A percentile compares a stretch with the other conserved stretches of the same genome.
These are phyloP conservation scores for Macaria notata DNA, from an alignment of 2,888 invertebrate species.

Conservation along the genomic window DNA sequence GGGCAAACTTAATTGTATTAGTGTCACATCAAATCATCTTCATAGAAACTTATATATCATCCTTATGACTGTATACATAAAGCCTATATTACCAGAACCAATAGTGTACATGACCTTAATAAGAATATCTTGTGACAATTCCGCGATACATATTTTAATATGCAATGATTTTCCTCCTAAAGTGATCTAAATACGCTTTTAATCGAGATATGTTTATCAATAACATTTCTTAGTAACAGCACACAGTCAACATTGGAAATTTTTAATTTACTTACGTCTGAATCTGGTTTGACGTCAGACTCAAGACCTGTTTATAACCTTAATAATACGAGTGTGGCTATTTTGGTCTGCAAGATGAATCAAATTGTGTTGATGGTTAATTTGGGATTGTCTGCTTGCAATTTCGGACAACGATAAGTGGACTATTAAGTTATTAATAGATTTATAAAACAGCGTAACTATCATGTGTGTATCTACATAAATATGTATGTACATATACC, in stretches of 20 bases:
- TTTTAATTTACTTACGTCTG: not conserved
- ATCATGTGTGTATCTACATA: no score
- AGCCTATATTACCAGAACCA: constrained; percentile 1
- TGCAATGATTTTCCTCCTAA: constrained; percentile 14
- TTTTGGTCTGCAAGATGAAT: no score
- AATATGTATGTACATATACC: no score
- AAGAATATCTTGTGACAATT: constrained; percentile 13
- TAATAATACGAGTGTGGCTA: no score
- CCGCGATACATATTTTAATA: constrained; percentile 10
- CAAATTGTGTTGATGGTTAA: no score
- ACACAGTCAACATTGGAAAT: constrained; percentile 6
- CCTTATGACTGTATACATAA: not conserved
- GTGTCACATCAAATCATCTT: constrained; percentile 19
- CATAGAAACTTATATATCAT: not conserved
- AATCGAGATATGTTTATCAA: not conserved
- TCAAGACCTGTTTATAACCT: not conserved
- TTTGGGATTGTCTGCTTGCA: no score
- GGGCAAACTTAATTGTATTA: constrained; percentile 22
- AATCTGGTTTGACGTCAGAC: constrained; percentile 4
- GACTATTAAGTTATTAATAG: no score
- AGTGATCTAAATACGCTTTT: not conserved
- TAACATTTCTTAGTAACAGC: constrained; percentile 4
- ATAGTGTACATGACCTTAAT: constrained; percentile 7
- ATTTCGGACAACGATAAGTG: no score
- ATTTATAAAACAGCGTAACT: no score